Conservation (phyloP, 2,113 vertebrate species). For the Rhea americana region DNA sequence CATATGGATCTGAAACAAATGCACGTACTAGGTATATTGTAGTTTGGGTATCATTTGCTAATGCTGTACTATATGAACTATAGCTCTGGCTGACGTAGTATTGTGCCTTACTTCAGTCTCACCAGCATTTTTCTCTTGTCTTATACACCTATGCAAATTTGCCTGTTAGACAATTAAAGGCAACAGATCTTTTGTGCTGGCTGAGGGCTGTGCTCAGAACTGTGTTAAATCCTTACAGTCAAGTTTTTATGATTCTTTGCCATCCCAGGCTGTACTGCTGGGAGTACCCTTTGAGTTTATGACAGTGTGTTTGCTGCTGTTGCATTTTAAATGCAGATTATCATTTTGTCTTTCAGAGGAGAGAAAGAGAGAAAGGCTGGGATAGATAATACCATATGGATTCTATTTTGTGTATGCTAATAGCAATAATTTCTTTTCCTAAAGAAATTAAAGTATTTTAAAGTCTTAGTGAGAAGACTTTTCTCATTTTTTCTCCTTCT, state of each 20-base stretch:
- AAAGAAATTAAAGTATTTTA: not conserved
- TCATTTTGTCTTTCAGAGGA: not conserved
- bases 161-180: not conserved
- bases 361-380: not conserved
- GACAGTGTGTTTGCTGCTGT: not conserved
- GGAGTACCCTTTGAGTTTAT: not conserved
- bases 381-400: not conserved
- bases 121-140: not conserved
- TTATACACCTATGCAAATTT: not conserved
- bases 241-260: not conserved
- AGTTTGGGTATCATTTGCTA: not conserved
- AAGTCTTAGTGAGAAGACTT: not conserved
- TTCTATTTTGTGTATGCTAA: not conserved
- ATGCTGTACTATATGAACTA: not conserved
- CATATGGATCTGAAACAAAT: not conserved
- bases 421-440: not conserved
- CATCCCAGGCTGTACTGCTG: too few relatives aligned
- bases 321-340: not conserved
- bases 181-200: not conserved
- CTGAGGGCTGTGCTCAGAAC: not conserved
- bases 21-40: not conserved
- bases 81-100: not conserved
- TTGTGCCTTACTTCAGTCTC: not conserved
- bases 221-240: not conserved
- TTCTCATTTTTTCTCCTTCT: not conserved